Evolutionary conservation across 2,888 invertebrate species (phyloP), one percentile per base, ranked within the genome.

Genomic region (Atrina japonica): DNA sequence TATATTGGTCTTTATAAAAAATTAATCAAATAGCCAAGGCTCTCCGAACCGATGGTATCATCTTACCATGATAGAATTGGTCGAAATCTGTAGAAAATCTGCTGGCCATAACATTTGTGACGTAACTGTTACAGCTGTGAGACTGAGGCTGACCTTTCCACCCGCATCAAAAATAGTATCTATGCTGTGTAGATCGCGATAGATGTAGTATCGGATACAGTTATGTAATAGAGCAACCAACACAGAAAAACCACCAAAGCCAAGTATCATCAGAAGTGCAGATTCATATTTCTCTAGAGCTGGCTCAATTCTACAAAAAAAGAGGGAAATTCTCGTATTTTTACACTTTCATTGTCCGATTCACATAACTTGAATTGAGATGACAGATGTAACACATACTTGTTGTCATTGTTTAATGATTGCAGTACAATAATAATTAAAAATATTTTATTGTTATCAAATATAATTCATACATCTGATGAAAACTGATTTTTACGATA

Each of bases 141-240:
- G 64, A 66, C 83, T 82, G 52, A 81, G 69, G 53, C 80, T 80
- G 7, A 85, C 83, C 18, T 80, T 77, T 2, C 85, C 83, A 0
- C 83, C 85, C 1, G 85, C 85, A 63, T 86, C 86, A 61, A 86
- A 86, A 1, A 82, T 78, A 16, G 83, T 82, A 72, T 86, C 86
- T 7, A 86, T 75, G 59, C 75, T 83, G 58, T 82, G 76, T 35
- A 76, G 75, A 67, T 86, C 86, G 14, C 74, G 70, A 69, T 80
- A 86, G 16, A 86, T 76, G 61, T 84, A 73, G 21, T 78, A 77
- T 21, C 85, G 65, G 49, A 84, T 72, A n/a, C 77, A 66, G 58
- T 80, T 79, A 70, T 84, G 84, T 6, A 78, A 52, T 3, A 79
- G 55, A 5, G 83, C 86, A 23, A 86, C 63, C 3, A 78, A 25